Conservation (phyloP, 1,140 invertebrate genomes). For the Pseudomyrmex gracilis region DNA sequence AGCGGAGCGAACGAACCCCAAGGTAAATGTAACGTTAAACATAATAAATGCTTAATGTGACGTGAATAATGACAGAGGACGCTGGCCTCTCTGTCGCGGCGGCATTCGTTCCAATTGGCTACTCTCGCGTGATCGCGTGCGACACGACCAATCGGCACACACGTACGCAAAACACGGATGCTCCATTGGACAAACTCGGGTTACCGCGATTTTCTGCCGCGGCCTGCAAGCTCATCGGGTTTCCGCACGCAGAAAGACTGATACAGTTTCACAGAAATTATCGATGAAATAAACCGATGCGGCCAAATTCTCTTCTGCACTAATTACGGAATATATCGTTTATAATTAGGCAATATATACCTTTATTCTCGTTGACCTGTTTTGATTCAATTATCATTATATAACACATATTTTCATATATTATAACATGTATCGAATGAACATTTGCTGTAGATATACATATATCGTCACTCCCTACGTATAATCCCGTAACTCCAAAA, state of each 20-base stretch:
- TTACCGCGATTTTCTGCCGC: slow-evolving; percentile 4
- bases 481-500: no score
- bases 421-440: no score
- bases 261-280: not conserved
- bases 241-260: slow-evolving; percentile 2
- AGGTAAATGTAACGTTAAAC: slow-evolving; percentile 58
- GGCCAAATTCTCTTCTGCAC: not conserved
- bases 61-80: slow-evolving; percentile 49
- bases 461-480: no score
- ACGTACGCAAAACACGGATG: slow-evolving; percentile 23
- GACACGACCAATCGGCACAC: slow-evolving; percentile 18
- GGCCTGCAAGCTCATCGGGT: not conserved
- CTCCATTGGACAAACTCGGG: slow-evolving; percentile 18
- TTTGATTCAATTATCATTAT: not conserved
- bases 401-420: not conserved
- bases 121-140: slow-evolving; percentile 62
- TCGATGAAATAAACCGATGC: not conserved
- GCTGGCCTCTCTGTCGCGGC: not conserved
- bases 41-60: slow-evolving; percentile 58
- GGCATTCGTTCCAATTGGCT: slow-evolving; percentile 40
- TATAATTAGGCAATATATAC: not conserved
- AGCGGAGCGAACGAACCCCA: slow-evolving; percentile 44
- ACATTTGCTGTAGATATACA: not conserved
- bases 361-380: not conserved
- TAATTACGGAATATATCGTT: not conserved